These are phyloP conservation scores for Choristoneura fumiferana DNA, from an alignment of 1,140 invertebrate species.

Conservation along the genomic window DNA sequence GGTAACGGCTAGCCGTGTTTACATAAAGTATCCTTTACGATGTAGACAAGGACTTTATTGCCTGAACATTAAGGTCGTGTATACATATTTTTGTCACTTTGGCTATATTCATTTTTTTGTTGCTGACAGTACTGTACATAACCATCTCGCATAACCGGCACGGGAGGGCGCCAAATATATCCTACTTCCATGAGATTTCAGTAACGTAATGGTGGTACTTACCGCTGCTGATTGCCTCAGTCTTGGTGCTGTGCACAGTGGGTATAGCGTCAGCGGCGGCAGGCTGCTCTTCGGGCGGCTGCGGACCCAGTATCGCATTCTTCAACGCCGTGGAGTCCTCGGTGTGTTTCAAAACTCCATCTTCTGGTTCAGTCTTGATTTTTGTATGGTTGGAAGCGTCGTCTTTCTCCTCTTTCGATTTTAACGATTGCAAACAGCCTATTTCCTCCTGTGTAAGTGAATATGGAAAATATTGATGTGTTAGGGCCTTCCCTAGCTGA, in stretches of 20 bases:
- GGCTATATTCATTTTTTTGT: too few relatives aligned
- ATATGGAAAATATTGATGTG: not conserved
- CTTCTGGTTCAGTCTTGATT: conserved; percentile 57
- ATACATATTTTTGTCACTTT: too few relatives aligned
- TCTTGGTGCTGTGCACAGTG: conserved; percentile 51
- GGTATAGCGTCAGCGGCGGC: conserved; percentile 39
- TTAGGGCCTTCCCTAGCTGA: not conserved
- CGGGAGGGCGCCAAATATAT: too few relatives aligned
- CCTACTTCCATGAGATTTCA: too few relatives aligned
- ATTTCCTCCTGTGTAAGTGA: conserved; percentile 52
- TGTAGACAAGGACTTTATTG: too few relatives aligned
- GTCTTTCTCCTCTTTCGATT: conserved; percentile 66
- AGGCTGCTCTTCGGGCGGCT: conserved; percentile 43
- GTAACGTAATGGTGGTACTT: conserved; percentile 2
- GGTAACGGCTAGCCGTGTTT: too few relatives aligned
- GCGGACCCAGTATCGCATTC: conserved; percentile 64
- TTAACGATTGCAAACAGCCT: conserved; percentile 55
- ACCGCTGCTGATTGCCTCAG: conserved; percentile 56
- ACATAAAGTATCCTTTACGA: too few relatives aligned
- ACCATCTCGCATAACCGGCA: too few relatives aligned
- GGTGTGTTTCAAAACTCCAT: conserved; percentile 59
- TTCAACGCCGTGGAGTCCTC: conserved; percentile 66
- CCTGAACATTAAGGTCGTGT: too few relatives aligned
- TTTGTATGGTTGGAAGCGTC: conserved; percentile 41
- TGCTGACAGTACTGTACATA: too few relatives aligned